Conservation (phyloP, 1,140 invertebrate species). For the Ceratina australensis region DNA sequence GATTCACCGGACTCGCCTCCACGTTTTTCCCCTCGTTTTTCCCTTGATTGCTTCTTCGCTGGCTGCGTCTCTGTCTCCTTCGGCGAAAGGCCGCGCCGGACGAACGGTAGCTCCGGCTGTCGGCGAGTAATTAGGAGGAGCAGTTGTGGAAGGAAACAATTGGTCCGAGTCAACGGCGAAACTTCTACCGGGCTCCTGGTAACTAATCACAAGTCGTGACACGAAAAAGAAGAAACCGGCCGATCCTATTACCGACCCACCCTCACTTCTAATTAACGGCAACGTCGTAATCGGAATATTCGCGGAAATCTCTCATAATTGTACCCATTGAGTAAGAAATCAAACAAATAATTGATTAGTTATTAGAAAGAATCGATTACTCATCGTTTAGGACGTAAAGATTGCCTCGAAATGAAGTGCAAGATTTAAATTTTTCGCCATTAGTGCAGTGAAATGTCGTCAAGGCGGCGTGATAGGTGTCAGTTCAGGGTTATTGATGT, state of each 20-base stretch:
- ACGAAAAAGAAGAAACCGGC: conserved; percentile 11
- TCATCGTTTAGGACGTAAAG: too few species aligned
- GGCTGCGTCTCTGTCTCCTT: conserved; percentile 40
- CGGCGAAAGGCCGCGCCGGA: neutral
- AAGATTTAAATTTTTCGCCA: too few species aligned
- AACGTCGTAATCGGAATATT: neutral
- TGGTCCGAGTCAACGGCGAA: conserved; percentile 54
- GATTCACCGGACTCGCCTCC: conserved; percentile 42
- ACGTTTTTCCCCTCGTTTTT: conserved; percentile 24
- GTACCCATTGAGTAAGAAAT: too few species aligned
- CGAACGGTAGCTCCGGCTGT: conserved; percentile 41
- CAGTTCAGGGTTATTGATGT: too few species aligned
- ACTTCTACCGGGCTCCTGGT: conserved; percentile 31
- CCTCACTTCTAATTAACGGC: conserved; percentile 34
- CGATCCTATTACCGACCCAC: conserved; percentile 43
- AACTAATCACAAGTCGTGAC: conserved; percentile 51
- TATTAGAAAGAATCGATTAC: too few species aligned
- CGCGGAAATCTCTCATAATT: neutral
- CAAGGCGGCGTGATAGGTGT: too few species aligned
- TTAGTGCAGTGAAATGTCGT: too few species aligned
- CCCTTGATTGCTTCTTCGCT: conserved; percentile 58
- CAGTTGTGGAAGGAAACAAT: conserved; percentile 64
- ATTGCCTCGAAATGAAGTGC: too few species aligned
- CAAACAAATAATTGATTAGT: too few species aligned
- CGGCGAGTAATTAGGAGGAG: conserved; percentile 62